phyloP scores from a whole-genome alignment of 2,113 vertebrate genomes.

The Shinisaurus crocodilurus region DNA sequence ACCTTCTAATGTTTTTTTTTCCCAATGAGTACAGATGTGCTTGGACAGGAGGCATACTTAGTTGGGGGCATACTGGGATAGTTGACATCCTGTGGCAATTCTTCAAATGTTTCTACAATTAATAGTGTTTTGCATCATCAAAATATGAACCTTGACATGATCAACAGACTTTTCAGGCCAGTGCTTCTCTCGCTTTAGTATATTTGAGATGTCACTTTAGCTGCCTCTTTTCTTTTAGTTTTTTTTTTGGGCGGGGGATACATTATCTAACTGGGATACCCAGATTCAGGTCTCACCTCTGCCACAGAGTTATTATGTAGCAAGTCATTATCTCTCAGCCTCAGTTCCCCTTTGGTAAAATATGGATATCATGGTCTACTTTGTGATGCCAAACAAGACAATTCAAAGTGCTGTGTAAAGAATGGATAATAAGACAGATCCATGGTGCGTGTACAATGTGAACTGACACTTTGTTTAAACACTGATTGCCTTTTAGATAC shows the following conservation, averaged over 20 bases:
- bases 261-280: background rate
- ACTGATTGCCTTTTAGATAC: background rate
- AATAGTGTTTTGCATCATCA: background rate
- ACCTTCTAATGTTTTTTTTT: background rate
- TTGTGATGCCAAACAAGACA: background rate
- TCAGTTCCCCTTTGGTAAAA: background rate
- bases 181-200: background rate
- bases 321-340: background rate
- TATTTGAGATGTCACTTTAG: background rate
- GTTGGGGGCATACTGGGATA: background rate
- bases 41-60: background rate
- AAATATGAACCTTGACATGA: background rate
- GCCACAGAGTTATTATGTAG: background rate
- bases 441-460: background rate
- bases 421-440: background rate
- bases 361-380: background rate
- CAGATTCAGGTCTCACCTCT: background rate
- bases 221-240: background rate
- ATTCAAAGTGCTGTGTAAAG: background rate
- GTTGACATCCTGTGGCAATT: background rate
- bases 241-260: too few relatives aligned
- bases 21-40: background rate
- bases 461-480: background rate
- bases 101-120: background rate
- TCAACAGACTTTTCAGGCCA: background rate